Base-by-base conservation (phyloP, 2,888 invertebrate species). In the Drosophila differens region DNA sequence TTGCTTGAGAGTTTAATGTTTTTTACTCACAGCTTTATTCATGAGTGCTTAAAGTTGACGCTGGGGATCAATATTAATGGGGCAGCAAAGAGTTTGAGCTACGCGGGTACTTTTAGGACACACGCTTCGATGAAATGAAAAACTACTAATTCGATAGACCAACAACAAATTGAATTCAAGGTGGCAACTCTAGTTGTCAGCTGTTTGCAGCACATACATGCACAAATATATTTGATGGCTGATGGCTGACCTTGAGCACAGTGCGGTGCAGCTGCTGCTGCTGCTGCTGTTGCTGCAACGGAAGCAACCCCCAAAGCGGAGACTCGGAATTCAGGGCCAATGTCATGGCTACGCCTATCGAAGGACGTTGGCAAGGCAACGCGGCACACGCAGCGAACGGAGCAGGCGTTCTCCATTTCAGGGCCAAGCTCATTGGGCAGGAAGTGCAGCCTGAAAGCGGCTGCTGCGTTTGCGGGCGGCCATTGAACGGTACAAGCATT, bases 271-370 rank as follows among this genome's bases (percentile, higher is more conserved):
- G 75, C 60, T 67, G 68, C 7, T 47, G 44, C 12, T 41, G 41
- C 12, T 44, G 41, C 4, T n/a, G 66, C 41, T 39, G 59, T 44
- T 54, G 57, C 67, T 64, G 74, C 75, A 68, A 58, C 66, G 60
- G 67, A 70, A 76, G 73, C 82, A 83, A 83, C 90, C 90, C 90
- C 76, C 76, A 75, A 72, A 70, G 71, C 64, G 55, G 58, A 60
- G 61, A 39, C 39, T 33, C 58, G 49, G 37, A 67, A 68, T 76
- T 67, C 75, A 84, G 55, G 74, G 89, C 78, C 91, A 89, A 89
- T 89, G 85, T 89, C 92, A 89, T 89, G 92, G 92, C 82, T 81
- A 91, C 92, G 92, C 92, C 92, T 81, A 86, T 72, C 74, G 78
- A 81, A 88, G 90, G 84, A 70, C 84, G 81, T 76, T 70, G 74